Evolutionary conservation across 2,888 invertebrate species (phyloP), one percentile per base, ranked within the genome.

Genomic region (Eristalis pertinax): DNA sequence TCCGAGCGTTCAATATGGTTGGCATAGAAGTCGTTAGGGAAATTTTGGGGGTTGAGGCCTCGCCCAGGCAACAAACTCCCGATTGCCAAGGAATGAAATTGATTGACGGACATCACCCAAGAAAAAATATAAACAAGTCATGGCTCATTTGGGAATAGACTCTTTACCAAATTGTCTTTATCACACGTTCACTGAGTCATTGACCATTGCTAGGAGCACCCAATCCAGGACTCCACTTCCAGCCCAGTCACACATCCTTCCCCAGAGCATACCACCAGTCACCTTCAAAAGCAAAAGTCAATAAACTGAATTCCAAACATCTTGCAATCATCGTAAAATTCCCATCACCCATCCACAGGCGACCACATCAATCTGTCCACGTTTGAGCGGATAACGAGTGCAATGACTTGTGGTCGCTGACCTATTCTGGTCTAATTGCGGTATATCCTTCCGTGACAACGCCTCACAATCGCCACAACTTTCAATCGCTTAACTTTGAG

Each of bases 361-460:
- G 1, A 26, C 26, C 26, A 60, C 60, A 26, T 19, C 50, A 50
- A 19, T 50, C 50, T 19, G 19, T 50, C 50, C 60, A 60, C 60
- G 24, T 60, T 60, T 19, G n/a, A 10, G 2, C 50, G 26, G 60
- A 60, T 26, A 60, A 60, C 26, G 8, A 58, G 72, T 65, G 24
- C 79, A 35, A 67, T 67, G 72, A 73, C 79, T 43, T 58, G 50
- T 65, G 38, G 8, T 65, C 58, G 29, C 24, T 60, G 68, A 68
- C 76, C 76, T 65, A 43, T 32, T 63, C 19, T 29, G n/a, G 0
- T 50, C 64, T 56, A 74, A 76, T 76, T 68, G 29, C 43, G 58
- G 56, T 64, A 41, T 60, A 72, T 79, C 72, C 79, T 72, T 73
- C 32, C 77, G 56, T 69, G 69, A 69, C 77, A 63, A 32, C 29